phyloP scores from a whole-genome alignment of 2,797 vertebrate species.

The Rhyacichthys aspro region DNA sequence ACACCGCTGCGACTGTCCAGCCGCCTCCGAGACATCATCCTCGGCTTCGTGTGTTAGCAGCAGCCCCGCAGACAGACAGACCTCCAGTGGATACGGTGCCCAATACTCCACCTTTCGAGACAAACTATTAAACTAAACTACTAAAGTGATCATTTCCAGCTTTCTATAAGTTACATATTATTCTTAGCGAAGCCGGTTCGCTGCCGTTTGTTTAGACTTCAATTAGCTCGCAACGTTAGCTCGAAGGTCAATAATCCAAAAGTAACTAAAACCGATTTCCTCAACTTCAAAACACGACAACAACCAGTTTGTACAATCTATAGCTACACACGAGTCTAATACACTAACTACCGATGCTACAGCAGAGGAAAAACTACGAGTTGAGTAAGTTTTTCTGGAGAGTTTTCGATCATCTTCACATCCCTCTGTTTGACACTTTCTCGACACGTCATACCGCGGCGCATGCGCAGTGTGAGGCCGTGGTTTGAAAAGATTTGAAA shows the following conservation, averaged over 20 bases:
- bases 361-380: background rate
- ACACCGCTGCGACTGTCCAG: slow-evolving; percentile 84
- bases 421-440: slow-evolving; percentile 63
- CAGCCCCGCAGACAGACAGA: background rate
- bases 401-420: slow-evolving; percentile 49
- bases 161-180: slow-evolving; percentile 33
- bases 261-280: slow-evolving; percentile 33
- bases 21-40: slow-evolving; percentile 87
- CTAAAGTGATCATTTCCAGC: slow-evolving; percentile 5
- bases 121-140: slow-evolving; percentile 2
- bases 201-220: background rate
- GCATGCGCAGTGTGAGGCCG: slow-evolving; percentile 51
- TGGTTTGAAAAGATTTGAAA: slow-evolving; percentile 20
- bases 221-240: slow-evolving; percentile 57
- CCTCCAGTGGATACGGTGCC: background rate
- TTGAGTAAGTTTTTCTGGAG: slow-evolving; percentile 8
- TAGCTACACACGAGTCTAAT: accelerated
- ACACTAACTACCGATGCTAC: background rate
- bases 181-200: background rate
- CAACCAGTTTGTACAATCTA: accelerated
- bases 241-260: slow-evolving; percentile 43
- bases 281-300: background rate
- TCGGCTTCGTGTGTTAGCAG: background rate
- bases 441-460: slow-evolving; percentile 53
- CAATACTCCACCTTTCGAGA: background rate